These are phyloP conservation scores for Eristalinus sepulchralis DNA, from an alignment of 2,888 invertebrate genomes.

Conservation along the genomic window DNA sequence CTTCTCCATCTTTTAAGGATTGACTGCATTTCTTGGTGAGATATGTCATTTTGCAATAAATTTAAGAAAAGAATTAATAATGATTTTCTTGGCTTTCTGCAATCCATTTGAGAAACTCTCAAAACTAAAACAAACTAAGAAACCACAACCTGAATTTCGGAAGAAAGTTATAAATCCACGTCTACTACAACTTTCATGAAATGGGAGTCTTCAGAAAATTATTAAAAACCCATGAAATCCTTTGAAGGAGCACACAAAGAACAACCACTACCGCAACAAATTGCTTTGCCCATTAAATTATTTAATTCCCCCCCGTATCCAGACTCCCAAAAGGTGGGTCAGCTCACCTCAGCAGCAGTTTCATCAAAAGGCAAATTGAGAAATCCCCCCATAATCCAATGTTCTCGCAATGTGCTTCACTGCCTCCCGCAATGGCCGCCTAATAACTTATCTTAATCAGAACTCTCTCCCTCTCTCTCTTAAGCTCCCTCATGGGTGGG, in stretches of 20 bases:
- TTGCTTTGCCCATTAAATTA: background rate
- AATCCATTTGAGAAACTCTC: no score
- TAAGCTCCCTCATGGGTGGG: no score
- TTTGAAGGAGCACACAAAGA: background rate
- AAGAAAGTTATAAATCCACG: no score
- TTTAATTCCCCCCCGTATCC: background rate
- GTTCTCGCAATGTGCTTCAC: background rate
- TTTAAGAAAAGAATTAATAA: no score
- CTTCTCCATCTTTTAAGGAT: no score
- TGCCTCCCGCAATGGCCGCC: background rate
- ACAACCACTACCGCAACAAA: background rate
- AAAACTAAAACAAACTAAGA: no score
- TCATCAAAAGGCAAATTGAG: constrained; percentile 27
- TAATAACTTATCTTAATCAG: background rate
- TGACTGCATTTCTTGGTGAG: no score
- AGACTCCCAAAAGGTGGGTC: background rate
- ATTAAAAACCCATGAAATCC: background rate
- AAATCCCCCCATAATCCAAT: constrained; percentile 4
- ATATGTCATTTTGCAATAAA: no score
- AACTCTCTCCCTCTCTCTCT: no score
- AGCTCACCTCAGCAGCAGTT: background rate
- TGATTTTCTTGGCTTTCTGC: no score
- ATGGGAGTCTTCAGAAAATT: background rate
- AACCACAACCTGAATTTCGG: no score
- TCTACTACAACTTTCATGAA: background rate